Conservation (phyloP, 2,888 invertebrate species). For the Cylindroiulus punctatus region DNA sequence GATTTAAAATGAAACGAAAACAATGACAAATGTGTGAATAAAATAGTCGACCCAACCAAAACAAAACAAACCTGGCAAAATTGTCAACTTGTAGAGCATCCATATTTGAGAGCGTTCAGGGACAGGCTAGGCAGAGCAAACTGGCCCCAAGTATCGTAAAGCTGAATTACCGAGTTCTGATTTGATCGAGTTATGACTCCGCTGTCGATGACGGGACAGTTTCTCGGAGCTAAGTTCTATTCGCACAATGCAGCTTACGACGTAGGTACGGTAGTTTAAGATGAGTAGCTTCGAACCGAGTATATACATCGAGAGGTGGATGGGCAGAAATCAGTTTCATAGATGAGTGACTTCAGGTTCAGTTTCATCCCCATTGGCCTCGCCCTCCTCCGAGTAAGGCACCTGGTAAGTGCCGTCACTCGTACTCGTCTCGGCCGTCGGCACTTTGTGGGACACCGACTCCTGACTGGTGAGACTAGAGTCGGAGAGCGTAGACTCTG, state of each 20-base stretch:
- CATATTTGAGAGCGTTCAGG: not conserved
- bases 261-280: slow-evolving; percentile 42
- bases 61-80: too few species aligned
- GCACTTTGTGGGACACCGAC: slow-evolving; percentile 53
- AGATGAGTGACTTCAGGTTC: slow-evolving; percentile 49
- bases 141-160: not conserved
- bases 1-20: too few species aligned
- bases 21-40: too few species aligned
- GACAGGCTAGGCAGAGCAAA: not conserved
- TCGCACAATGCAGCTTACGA: not conserved
- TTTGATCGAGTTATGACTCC: not conserved
- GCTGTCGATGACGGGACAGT: not conserved
- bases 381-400: not conserved
- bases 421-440: not conserved
- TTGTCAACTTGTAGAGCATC: not conserved
- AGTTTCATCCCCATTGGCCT: not conserved
- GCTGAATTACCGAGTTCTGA: not conserved
- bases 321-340: slow-evolving; percentile 25
- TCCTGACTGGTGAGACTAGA: slow-evolving; percentile 57
- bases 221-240: not conserved
- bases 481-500: slow-evolving; percentile 55
- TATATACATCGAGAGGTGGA: slow-evolving; percentile 3
- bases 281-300: not conserved
- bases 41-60: too few species aligned
- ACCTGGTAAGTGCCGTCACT: slow-evolving; percentile 27